Evolutionary conservation across 1,140 invertebrate genomes (phyloP).

Genomic region (Nasonia giraulti): DNA sequence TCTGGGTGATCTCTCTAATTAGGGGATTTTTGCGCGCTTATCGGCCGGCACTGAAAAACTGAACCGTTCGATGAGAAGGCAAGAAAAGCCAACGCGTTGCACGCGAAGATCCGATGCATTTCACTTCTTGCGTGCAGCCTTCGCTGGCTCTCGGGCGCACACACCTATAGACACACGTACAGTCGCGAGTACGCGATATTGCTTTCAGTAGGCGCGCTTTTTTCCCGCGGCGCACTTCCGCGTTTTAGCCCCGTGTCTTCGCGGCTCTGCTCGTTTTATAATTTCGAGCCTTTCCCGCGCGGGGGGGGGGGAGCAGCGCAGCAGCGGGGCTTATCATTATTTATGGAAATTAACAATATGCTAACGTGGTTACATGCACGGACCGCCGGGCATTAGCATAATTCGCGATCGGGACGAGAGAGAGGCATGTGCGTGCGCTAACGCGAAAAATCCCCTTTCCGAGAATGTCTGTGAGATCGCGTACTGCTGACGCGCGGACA

Average conservation of each 20-base stretch:
- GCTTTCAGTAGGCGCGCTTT: conserved; percentile 30
- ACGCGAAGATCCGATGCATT: conserved; percentile 34
- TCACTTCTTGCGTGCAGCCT: conserved; percentile 35
- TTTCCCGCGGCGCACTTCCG: conserved; percentile 29
- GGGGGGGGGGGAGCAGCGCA: too few relatives aligned
- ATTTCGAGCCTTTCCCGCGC: neutral
- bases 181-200: conserved; percentile 28
- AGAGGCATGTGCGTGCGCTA: neutral
- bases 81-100: conserved; percentile 16
- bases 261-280: conserved; percentile 28
- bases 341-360: conserved; percentile 50
- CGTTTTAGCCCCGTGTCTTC: conserved; percentile 24
- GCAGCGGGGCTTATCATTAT: conserved; percentile 45
- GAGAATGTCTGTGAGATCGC: neutral
- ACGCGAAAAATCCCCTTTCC: conserved; percentile 34
- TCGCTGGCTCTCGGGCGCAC: neutral
- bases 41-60: neutral
- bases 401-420: conserved; percentile 9
- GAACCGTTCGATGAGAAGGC: conserved; percentile 21
- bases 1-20: conserved; percentile 44
- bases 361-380: conserved; percentile 3
- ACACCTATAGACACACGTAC: neutral
- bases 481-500: too few relatives aligned
- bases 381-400: conserved; percentile 31
- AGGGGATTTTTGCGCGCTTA: neutral